These are phyloP conservation scores for Tetraodon nigroviridis DNA, from an alignment of 2,113 vertebrate genomes.

Conservation along the genomic window DNA sequence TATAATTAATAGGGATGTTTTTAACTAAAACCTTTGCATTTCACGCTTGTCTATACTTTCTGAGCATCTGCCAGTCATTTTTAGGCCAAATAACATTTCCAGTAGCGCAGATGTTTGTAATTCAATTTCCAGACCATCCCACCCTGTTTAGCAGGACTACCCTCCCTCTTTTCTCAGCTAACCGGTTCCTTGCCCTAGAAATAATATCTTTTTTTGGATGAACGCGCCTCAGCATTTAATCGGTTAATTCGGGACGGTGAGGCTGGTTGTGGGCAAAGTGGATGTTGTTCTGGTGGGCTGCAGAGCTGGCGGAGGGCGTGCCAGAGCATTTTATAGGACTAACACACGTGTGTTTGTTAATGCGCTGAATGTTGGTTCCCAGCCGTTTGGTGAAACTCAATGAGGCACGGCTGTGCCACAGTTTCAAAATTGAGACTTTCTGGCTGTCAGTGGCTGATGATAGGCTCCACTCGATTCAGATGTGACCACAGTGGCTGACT, in stretches of 20 bases:
- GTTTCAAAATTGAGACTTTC: conserved; percentile 72
- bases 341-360: conserved; percentile 36
- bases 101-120: conserved; percentile 43
- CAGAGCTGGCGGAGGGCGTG: conserved; percentile 66
- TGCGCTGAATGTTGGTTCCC: conserved; percentile 47
- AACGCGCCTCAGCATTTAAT: conserved; percentile 51
- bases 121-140: conserved; percentile 47
- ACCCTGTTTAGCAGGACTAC: conserved; percentile 12
- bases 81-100: conserved; percentile 32
- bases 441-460: conserved; percentile 36
- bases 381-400: conserved; percentile 62
- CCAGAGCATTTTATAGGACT: conserved; percentile 65
- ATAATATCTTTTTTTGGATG: conserved; percentile 24
- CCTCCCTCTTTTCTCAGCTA: conserved; percentile 22
- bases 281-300: conserved; percentile 63
- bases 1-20: no score
- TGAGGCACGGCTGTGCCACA: conserved; percentile 69
- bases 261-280: conserved; percentile 56
- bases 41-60: conserved; percentile 7
- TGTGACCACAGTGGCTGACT: conserved; percentile 54
- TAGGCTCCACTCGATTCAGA: conserved; percentile 63
- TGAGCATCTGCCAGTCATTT: conserved; percentile 23
- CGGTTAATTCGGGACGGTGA: conserved; percentile 61
- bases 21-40: neutral
- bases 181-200: conserved; percentile 17